These are phyloP conservation scores for Orchesella flavescens DNA, from an alignment of 2,888 invertebrate species.

Conservation along the genomic window DNA sequence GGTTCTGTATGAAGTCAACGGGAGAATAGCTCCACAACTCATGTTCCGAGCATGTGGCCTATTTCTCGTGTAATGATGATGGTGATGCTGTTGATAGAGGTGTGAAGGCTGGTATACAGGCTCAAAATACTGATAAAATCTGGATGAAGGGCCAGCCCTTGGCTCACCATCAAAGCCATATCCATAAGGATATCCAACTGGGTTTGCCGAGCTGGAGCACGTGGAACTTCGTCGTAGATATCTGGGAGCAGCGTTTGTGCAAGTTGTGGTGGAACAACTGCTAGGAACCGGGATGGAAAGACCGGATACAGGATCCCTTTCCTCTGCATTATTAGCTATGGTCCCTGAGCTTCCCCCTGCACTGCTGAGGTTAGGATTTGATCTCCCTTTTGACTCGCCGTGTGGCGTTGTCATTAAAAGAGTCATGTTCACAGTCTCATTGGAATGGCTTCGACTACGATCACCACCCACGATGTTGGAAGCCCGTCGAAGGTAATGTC, in stretches of 20 bases:
- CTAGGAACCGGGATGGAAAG: slow-evolving; percentile 60
- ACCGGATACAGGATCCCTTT: slow-evolving; percentile 55
- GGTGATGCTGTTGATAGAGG: slow-evolving; percentile 54
- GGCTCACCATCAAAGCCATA: slow-evolving; percentile 54
- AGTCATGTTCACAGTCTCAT: slow-evolving; percentile 71
- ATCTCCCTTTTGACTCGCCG: slow-evolving; percentile 32
- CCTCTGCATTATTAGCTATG: slow-evolving; percentile 42
- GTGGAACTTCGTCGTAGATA: slow-evolving; percentile 61
- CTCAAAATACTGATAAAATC: slow-evolving; percentile 62
- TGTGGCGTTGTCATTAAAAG: slow-evolving; percentile 63
- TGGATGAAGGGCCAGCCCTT: slow-evolving; percentile 59
- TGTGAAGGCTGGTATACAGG: slow-evolving; percentile 53
- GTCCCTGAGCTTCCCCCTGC: slow-evolving; percentile 44
- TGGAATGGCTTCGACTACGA: slow-evolving; percentile 68
- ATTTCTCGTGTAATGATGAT: slow-evolving; percentile 47
- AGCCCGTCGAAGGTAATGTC: slow-evolving; percentile 56
- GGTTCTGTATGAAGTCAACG: slow-evolving; percentile 41
- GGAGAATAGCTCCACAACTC: slow-evolving; percentile 61
- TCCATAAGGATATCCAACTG: slow-evolving; percentile 30
- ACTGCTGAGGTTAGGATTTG: slow-evolving; percentile 61
- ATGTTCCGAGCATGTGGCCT: slow-evolving; percentile 59
- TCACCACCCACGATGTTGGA: slow-evolving; percentile 63
- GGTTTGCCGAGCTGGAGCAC: slow-evolving; percentile 55
- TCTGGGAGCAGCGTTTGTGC: slow-evolving; percentile 9
- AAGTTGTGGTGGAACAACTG: slow-evolving; percentile 20